Base-by-base conservation (phyloP, 2,888 invertebrate species). In the Macrophya alboannulata region DNA sequence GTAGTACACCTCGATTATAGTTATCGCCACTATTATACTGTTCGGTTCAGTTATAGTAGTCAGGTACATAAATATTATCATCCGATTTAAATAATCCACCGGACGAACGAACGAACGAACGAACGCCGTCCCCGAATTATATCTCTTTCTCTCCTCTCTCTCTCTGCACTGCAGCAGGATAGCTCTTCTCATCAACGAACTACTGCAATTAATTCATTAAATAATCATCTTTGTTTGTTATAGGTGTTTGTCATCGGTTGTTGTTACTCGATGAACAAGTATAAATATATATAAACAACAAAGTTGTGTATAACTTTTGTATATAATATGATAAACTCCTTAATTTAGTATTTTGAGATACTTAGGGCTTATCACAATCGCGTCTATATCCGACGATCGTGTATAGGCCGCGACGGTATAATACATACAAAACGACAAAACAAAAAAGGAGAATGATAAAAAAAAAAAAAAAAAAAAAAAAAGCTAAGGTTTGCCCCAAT, bases 21-120 rank as follows among this genome's bases (percentile, higher is more conserved):
- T 43, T 43, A 59, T 40, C 59, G 31, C 55, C 15, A n/a, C 31
- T 31, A 10, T 25, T 8, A 25, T 48, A 31, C 17, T 55, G 37
- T 51, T 43, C 10, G 10, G 8, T 21, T 15, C 25, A 55, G 55
- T 55, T n/a, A 55, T 55, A 8, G 55, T 55, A 55, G n/a, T 55
- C 74, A 76, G 74, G 43, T 48, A 37, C 51, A 45, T n/a, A 1
- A n/a, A 55, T 31, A 55, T 55, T 55, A 55, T 55, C 55, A 55
- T 55, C n/a, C 55, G 55, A 55, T 55, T n/a, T 31, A 31, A 31
- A 31, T 31, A 31, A 31, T 31, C 31, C 31, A 31, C 31, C 31
- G 31, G 31, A 31, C 31, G 31, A 31, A 31, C 31, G 31, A 1
- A 31, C 31, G 31, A 31, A 31, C 31, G 31, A 1, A 31, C 31